Conservation (phyloP, 2,888 invertebrate species). For the Atherix ibis region DNA sequence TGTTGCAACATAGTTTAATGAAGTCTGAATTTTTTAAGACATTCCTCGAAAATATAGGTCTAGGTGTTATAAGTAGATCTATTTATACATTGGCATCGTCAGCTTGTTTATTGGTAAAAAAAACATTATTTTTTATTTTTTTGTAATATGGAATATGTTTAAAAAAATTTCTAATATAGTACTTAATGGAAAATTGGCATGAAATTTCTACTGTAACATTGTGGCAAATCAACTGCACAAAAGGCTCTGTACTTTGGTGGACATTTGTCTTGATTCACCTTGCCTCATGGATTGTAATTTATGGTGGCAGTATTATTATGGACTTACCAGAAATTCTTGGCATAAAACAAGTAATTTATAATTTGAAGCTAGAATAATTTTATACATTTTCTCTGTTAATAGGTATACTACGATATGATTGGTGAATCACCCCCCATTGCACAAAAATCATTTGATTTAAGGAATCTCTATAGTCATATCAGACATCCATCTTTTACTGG, state of each 20-base stretch:
- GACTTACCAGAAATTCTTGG: conserved; percentile 44
- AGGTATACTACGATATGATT: conserved; percentile 40
- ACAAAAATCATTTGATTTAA: conserved; percentile 38
- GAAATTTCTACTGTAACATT: conserved; percentile 33
- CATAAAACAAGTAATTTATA: conserved; percentile 36
- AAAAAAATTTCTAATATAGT: conserved; percentile 21
- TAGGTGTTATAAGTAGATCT: conserved; percentile 33
- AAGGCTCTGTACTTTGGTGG: conserved; percentile 33
- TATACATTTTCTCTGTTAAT: conserved; percentile 2
- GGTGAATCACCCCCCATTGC: conserved; percentile 35
- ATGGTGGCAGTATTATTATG: conserved; percentile 43
- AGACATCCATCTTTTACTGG: conserved; percentile 47
- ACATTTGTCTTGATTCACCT: conserved; percentile 35
- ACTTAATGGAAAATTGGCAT: conserved; percentile 38
- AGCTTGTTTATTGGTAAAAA: conserved; percentile 32
- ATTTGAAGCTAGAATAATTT: conserved; percentile 2
- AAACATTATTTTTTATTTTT: conserved; percentile 3
- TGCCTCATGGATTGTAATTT: conserved; percentile 41
- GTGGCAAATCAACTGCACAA: conserved; percentile 39
- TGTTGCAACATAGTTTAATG: conserved; percentile 42
- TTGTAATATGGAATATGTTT: conserved; percentile 1
- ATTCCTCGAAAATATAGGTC: conserved; percentile 27
- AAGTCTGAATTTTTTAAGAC: conserved; percentile 34
- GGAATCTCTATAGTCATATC: conserved; percentile 38
- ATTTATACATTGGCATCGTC: conserved; percentile 36